A percentile compares a stretch with the other conserved stretches of the same genome.
phyloP scores from a whole-genome alignment of 2,113 vertebrate genomes.

The Leiothrix lutea region DNA sequence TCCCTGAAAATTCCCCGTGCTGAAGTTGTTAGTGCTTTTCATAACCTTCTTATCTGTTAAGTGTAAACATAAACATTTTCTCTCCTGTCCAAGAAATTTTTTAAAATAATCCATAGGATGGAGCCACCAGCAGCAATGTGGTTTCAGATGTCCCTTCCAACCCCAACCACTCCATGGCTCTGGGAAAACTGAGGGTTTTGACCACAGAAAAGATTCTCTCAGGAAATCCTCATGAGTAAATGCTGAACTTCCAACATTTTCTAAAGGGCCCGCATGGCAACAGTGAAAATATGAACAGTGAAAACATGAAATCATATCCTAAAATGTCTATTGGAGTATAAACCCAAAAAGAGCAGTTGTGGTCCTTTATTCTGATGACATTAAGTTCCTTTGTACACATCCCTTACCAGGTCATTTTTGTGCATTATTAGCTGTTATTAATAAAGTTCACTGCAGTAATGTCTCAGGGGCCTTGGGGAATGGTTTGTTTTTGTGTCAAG shows the following conservation, averaged over 20 bases:
- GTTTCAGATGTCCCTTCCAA: background rate
- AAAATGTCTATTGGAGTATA: background rate
- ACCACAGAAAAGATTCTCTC: background rate
- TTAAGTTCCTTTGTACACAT: background rate
- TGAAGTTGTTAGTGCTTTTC: constrained; percentile 59
- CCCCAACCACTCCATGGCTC: background rate
- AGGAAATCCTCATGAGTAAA: background rate
- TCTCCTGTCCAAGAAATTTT: background rate
- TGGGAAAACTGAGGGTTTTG: background rate
- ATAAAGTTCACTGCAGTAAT: background rate
- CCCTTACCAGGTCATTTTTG: background rate
- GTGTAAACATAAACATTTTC: constrained; percentile 19
- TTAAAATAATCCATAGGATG: background rate
- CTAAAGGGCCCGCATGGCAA: background rate
- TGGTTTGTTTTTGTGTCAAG: rapidly evolving
- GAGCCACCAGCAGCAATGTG: background rate
- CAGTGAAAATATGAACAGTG: background rate
- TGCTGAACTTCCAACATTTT: background rate
- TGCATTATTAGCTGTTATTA: background rate
- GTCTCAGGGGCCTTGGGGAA: background rate
- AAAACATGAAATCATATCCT: background rate
- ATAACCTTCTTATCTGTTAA: constrained; percentile 53
- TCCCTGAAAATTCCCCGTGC: constrained; percentile 57
- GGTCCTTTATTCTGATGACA: background rate
- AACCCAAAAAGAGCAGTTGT: background rate